Conservation (phyloP, 2,113 vertebrate species). For the Atractosteus spatula region DNA sequence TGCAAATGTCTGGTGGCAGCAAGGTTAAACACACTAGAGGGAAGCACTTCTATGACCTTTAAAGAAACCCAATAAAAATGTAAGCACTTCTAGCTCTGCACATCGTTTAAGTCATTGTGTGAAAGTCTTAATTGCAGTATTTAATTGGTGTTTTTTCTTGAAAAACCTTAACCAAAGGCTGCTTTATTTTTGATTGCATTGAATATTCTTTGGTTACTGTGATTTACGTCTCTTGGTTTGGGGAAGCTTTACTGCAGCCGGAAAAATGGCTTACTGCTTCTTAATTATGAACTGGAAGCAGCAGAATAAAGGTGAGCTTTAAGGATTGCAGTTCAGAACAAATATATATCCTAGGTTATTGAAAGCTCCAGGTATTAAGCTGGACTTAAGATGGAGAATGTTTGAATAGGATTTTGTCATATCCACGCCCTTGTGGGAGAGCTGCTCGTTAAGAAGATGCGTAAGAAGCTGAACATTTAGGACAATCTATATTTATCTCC, state of each 20-base stretch:
- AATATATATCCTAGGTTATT: constrained; percentile 53
- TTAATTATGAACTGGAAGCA: constrained; percentile 53
- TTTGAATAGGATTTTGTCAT: neutral
- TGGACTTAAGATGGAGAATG: constrained; percentile 16
- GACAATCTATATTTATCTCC: neutral
- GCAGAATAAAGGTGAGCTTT: constrained; percentile 40
- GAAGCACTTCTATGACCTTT: neutral
- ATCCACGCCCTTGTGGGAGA: neutral
- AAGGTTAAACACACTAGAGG: neutral
- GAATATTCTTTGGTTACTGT: constrained; percentile 14
- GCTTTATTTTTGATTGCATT: too few species aligned
- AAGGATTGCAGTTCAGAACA: constrained; percentile 58
- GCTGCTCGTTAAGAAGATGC: neutral
- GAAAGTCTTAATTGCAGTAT: neutral
- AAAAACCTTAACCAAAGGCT: neutral
- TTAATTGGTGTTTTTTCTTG: constrained; percentile 4
- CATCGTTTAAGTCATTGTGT: too few species aligned
- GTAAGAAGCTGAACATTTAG: neutral
- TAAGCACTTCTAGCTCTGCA: neutral
- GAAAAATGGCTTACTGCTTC: constrained; percentile 33
- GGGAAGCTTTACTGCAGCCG: constrained; percentile 52
- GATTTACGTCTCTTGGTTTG: constrained; percentile 39
- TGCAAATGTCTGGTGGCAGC: neutral
- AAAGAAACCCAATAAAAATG: neutral
- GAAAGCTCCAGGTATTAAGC: constrained; percentile 44